phyloP scores from a whole-genome alignment of 1,140 invertebrate genomes.

The Nymphalis io region DNA sequence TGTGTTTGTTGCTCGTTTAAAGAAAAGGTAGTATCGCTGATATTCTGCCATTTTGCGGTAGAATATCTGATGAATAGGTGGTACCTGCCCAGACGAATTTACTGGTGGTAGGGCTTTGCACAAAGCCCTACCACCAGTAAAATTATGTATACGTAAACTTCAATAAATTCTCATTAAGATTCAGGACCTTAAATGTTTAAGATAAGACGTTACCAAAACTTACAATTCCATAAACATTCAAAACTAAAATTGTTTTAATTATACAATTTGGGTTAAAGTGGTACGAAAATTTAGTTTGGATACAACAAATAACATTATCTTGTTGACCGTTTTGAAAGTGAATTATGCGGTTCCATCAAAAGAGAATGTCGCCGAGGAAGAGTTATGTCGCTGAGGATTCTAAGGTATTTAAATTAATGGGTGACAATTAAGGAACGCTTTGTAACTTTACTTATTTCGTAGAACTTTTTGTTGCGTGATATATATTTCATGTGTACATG shows the following conservation, averaged over 20 bases:
- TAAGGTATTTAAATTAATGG: conserved; percentile 9
- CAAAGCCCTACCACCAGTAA: no score
- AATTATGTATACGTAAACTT: no score
- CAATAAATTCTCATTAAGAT: no score
- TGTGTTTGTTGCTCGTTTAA: no score
- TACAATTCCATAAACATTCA: conserved; percentile 4
- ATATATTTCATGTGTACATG: not conserved
- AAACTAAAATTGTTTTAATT: not conserved
- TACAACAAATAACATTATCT: conserved; percentile 6
- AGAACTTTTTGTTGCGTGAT: not conserved
- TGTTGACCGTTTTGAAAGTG: conserved; percentile 2
- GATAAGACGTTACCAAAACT: not conserved
- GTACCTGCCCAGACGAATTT: no score
- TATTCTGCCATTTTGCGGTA: no score
- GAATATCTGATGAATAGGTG: no score
- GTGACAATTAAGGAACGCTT: conserved; percentile 11
- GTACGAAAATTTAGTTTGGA: not conserved
- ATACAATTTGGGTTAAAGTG: conserved; percentile 4
- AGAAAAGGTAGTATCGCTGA: no score
- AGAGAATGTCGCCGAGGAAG: not conserved
- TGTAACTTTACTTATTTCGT: conserved; percentile 2
- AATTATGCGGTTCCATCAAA: conserved; percentile 7
- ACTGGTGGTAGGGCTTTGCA: no score
- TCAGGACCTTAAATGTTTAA: not conserved
- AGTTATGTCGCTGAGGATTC: conserved; percentile 1